phyloP scores from a whole-genome alignment of 2,113 vertebrate species.

The Dipodomys spectabilis region DNA sequence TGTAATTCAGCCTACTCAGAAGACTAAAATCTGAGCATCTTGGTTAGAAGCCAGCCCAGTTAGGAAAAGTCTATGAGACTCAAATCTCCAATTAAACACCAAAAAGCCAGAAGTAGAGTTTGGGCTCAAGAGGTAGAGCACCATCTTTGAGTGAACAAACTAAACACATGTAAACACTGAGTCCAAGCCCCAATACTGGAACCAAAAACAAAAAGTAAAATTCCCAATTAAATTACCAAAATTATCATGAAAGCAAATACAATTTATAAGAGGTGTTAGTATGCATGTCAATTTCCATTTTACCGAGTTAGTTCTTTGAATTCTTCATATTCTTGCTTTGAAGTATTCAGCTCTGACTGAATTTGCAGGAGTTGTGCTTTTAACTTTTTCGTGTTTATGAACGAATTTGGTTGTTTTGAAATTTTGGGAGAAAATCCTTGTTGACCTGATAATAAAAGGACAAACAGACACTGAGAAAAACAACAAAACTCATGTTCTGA shows the following conservation, averaged over 20 bases:
- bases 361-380: slow-evolving; percentile 92
- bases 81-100: too few relatives aligned
- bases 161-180: too few relatives aligned
- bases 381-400: slow-evolving; percentile 89
- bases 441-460: slow-evolving; percentile 81
- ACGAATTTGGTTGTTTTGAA: slow-evolving; percentile 82
- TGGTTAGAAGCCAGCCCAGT: too few relatives aligned
- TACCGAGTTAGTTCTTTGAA: slow-evolving; percentile 95
- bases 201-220: neutral
- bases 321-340: slow-evolving; percentile 94
- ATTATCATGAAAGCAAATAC: neutral
- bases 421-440: slow-evolving; percentile 82
- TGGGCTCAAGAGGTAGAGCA: too few relatives aligned
- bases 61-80: too few relatives aligned
- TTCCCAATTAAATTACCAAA: neutral
- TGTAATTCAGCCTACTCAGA: too few relatives aligned
- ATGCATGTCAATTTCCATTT: slow-evolving; percentile 69
- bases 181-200: too few relatives aligned
- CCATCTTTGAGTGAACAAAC: too few relatives aligned
- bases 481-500: neutral
- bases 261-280: neutral
- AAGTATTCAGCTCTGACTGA: slow-evolving; percentile 91
- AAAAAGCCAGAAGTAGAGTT: too few relatives aligned
- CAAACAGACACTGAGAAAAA: slow-evolving; percentile 29
- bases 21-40: too few relatives aligned